Base-by-base conservation (phyloP, 2,113 vertebrate species). In the Siphamia tubifer region DNA sequence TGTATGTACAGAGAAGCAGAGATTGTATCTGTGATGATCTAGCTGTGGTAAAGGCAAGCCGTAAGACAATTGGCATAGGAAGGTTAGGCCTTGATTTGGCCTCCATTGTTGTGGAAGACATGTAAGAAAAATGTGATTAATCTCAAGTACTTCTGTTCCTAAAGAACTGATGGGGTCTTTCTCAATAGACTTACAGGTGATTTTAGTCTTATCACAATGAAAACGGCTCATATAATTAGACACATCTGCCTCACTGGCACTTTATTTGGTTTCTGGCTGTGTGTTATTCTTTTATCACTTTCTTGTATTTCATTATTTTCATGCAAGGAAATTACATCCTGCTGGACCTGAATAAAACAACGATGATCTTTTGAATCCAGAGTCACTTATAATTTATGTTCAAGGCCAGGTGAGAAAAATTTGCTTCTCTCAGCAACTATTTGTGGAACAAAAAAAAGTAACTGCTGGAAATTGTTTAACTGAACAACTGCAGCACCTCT, bases 101-200 rank as follows among this genome's bases (percentile, higher is more conserved):
- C 24, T 28, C 21, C 27, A 19, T 15, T 28, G 35, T 25, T 35
- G 24, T 54, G 4, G 28, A 31, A 30, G 30, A 25, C 4, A 54
- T 47, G 38, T 15, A 63, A 44, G n/a, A 6, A 6, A 47, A n/a
- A n/a, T n/a, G n/a, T n/a, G n/a, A n/a, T n/a, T n/a, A n/a, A n/a
- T n/a, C n/a, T 28, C 5, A 17, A 55, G 24, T 47, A 68, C 28
- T 34, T 38, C 30, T 20, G 15, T 36, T 38, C 21, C 47, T 42
- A 11, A 12, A 23, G 20, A 32, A 35, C 24, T 36, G 6, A 66
- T 48, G 51, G 43, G 24, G 8, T 40, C n/a, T 1, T 35, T 62
- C 38, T 45, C 49, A 11, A 68, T 58, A 32, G 61, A 57, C 69
- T 30, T 12, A 12, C n/a, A n/a, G n/a, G 38, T 53, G n/a, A 51